These are phyloP conservation scores for Leuctra nigra DNA, from an alignment of 2,888 invertebrate species.

Conservation along the genomic window DNA sequence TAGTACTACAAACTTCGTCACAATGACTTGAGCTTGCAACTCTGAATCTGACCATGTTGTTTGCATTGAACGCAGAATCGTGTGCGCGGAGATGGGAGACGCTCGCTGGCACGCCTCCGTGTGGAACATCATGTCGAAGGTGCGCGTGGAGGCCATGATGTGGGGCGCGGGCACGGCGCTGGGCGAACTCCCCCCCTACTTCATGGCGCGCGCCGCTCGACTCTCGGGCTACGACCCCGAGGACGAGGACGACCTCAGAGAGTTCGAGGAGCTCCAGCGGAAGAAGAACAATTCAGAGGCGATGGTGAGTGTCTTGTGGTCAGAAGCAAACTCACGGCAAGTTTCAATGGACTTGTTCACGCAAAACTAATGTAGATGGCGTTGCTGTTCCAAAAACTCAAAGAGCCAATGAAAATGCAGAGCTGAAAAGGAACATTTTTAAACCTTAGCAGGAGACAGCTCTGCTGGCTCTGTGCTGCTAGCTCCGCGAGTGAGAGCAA, in stretches of 20 bases:
- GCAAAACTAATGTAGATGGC: no score
- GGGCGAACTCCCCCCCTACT: slow-evolving; percentile 99
- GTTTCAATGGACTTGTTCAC: no score
- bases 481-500: no score
- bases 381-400: no score
- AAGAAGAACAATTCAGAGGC: slow-evolving; percentile 44
- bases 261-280: slow-evolving; percentile 63
- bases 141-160: slow-evolving; percentile 88
- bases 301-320: no score
- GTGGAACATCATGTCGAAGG: slow-evolving; percentile 89
- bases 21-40: no score
- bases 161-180: slow-evolving; percentile 98
- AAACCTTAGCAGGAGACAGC: no score
- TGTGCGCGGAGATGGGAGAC: slow-evolving; percentile 74
- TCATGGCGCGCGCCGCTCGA: slow-evolving; percentile 95
- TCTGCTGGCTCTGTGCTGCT: no score
- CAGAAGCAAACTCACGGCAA: no score
- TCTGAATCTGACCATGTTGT: slow-evolving; percentile 6
- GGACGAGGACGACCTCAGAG: slow-evolving; percentile 63
- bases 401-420: no score
- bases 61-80: slow-evolving; percentile 77
- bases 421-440: no score
- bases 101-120: slow-evolving; percentile 64
- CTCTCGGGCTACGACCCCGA: slow-evolving; percentile 53
- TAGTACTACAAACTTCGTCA: no score